These are phyloP conservation scores for Engystomops pustulosus DNA, from an alignment of 2,113 vertebrate genomes.

Conservation along the genomic window DNA sequence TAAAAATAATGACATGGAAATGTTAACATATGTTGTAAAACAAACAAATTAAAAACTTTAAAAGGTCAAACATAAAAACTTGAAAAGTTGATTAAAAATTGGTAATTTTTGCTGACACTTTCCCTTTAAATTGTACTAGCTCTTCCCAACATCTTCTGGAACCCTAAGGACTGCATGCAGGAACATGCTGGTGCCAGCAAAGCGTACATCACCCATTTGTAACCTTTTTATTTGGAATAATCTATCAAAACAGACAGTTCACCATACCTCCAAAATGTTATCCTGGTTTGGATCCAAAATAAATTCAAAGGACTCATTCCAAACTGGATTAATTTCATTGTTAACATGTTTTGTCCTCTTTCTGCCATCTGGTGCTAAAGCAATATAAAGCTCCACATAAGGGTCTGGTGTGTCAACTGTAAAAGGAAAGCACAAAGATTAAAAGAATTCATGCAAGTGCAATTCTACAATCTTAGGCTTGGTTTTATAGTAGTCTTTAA, in stretches of 20 bases:
- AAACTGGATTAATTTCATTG: constrained; percentile 90
- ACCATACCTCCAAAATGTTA: constrained; percentile 88
- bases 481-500: neutral
- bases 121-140: no score
- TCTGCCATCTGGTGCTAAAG: constrained; percentile 88
- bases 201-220: neutral
- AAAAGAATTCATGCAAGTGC: neutral
- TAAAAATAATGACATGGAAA: no score
- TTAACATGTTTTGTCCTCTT: constrained; percentile 91
- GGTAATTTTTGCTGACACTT: no score
- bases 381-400: constrained; percentile 93
- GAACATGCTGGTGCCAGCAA: neutral
- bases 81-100: no score
- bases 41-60: no score
- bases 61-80: no score
- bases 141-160: neutral
- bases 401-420: constrained; percentile 96
- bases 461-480: neutral
- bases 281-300: constrained; percentile 93
- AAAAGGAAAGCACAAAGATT: constrained; percentile 25
- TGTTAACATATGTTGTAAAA: no score
- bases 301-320: constrained; percentile 93
- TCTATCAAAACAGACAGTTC: neutral
- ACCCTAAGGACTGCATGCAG: neutral
- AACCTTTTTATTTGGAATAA: neutral